phyloP scores from a whole-genome alignment of 2,797 vertebrate genomes.

The Tapera naevia region DNA sequence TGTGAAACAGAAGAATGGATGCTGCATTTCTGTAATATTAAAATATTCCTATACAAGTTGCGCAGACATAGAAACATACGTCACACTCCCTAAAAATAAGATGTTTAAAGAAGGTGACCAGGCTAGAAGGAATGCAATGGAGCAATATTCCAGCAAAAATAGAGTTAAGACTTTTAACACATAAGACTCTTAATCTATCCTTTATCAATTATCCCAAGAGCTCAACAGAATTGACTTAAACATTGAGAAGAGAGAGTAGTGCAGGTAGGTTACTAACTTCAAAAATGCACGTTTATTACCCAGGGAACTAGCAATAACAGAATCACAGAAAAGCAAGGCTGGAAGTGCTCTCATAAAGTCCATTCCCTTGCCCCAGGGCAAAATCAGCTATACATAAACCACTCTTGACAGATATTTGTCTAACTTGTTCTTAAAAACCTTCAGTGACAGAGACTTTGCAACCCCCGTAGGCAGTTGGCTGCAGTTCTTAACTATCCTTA shows the following conservation, averaged over 20 bases:
- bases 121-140: not conserved
- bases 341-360: constrained; percentile 56
- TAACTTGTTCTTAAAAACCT: constrained; percentile 59
- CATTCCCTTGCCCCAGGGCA: constrained; percentile 29
- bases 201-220: constrained; percentile 27
- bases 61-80: not conserved
- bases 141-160: not conserved
- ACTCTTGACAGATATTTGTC: constrained; percentile 63
- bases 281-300: constrained; percentile 22
- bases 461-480: constrained; percentile 38
- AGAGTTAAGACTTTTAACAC: not conserved
- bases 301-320: constrained; percentile 40
- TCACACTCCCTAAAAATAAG: not conserved
- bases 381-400: constrained; percentile 50
- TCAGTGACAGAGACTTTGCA: constrained; percentile 32
- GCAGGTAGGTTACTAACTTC: constrained; percentile 22
- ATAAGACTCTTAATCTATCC: not conserved
- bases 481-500: constrained; percentile 30
- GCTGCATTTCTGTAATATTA: constrained; percentile 1
- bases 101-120: not conserved
- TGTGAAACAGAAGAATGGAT: not conserved
- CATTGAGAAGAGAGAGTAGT: not conserved
- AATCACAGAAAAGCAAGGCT: constrained; percentile 41
- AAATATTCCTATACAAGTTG: not conserved
- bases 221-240: constrained; percentile 24